Evolutionary conservation across 2,797 vertebrate genomes (phyloP).

Genomic region (Anguilla marmorata): DNA sequence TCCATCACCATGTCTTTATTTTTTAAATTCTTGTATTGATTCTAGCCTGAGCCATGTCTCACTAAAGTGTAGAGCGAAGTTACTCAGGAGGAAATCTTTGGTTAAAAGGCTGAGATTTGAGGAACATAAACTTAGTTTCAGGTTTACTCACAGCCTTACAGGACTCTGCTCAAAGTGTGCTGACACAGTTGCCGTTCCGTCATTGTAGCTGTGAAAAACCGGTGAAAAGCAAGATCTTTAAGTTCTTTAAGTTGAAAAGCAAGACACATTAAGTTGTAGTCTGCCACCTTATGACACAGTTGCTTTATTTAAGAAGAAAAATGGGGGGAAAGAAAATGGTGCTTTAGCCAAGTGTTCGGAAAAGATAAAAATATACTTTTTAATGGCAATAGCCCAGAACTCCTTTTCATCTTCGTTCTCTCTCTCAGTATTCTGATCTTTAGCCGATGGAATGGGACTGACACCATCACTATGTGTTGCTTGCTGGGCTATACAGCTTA

Average conservation of each 20-base stretch:
- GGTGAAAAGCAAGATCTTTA: slow-evolving; percentile 48
- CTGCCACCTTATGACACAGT: slow-evolving; percentile 12
- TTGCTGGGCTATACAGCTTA: neutral
- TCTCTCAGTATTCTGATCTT: slow-evolving; percentile 32
- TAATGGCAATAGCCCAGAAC: neutral
- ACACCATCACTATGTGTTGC: slow-evolving; percentile 42
- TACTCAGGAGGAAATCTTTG: neutral
- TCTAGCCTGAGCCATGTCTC: neutral
- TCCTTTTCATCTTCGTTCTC: slow-evolving; percentile 1
- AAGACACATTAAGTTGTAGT: neutral
- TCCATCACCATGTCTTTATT: neutral
- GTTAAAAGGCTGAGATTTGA: neutral
- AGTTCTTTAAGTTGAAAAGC: too few species aligned
- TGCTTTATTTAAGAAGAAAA: slow-evolving; percentile 32
- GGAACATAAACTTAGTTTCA: neutral
- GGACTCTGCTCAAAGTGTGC: slow-evolving; percentile 21
- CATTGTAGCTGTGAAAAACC: slow-evolving; percentile 48
- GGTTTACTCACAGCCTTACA: neutral
- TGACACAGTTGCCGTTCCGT: slow-evolving; percentile 48
- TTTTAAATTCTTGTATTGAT: neutral
- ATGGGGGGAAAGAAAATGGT: slow-evolving; percentile 12
- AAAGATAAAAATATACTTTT: slow-evolving; percentile 18
- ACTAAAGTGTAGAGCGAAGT: neutral
- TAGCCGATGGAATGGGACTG: slow-evolving; percentile 36
- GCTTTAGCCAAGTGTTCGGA: neutral